phyloP scores from a whole-genome alignment of 2,888 invertebrate species.

The Idaea straminata region DNA sequence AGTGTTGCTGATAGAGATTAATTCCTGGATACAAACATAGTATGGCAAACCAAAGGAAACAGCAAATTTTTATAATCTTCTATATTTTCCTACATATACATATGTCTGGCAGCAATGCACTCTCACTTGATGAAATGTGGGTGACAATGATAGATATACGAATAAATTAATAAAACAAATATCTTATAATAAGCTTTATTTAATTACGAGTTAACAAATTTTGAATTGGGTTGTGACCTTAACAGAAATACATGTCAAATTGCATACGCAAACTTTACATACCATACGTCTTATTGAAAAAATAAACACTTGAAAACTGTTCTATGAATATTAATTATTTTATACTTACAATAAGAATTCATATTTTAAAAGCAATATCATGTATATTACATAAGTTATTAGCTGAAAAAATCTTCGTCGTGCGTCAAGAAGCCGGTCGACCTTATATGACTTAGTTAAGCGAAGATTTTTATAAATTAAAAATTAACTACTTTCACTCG shows the following conservation, averaged over 20 bases:
- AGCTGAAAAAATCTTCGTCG: slow-evolving; percentile 63
- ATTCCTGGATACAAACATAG: no score
- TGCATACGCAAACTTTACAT: slow-evolving; percentile 60
- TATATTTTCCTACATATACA: no score
- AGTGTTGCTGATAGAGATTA: no score
- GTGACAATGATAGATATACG: neutral
- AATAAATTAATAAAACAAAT: slow-evolving; percentile 66
- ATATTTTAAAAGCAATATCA: slow-evolving; percentile 74
- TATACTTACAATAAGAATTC: slow-evolving; percentile 79
- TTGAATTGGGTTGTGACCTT: slow-evolving; percentile 80
- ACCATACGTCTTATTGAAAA: slow-evolving; percentile 73
- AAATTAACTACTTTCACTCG: slow-evolving; percentile 59
- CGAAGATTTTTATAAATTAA: slow-evolving; percentile 65
- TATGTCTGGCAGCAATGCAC: no score
- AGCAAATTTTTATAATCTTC: no score
- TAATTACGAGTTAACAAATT: slow-evolving; percentile 81
- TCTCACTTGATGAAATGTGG: no score
- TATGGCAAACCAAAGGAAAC: no score
- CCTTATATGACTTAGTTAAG: slow-evolving; percentile 71
- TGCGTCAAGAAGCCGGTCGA: slow-evolving; percentile 67
- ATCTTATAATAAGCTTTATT: slow-evolving; percentile 81
- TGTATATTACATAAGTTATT: slow-evolving; percentile 77
- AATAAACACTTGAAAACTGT: slow-evolving; percentile 76
- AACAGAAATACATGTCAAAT: slow-evolving; percentile 78
- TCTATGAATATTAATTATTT: slow-evolving; percentile 77